Base-by-base conservation (phyloP, 2,888 invertebrate species). In the Neoscelio sp. region DNA sequence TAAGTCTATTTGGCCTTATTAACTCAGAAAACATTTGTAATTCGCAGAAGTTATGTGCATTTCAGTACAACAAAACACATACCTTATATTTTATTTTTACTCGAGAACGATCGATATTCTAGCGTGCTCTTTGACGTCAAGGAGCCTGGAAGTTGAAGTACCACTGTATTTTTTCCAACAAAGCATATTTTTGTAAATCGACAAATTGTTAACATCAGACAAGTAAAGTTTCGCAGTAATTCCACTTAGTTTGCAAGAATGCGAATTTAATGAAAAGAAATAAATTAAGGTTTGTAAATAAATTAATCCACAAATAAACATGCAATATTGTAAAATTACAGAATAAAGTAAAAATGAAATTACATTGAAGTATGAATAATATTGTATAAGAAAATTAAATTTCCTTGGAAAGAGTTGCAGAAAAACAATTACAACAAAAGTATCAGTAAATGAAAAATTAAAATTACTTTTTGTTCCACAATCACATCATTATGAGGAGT, bases 11-110 rank as follows among this genome's bases (percentile, higher is more conserved):
- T 20, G 28, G 17, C 28, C 44, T 17, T 5, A 20, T 73, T 48
- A 54, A 64, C 26, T 71, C 18, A 23, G 20, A 28, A 56, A 68
- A 46, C 44, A 64, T 56, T 76, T 60, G 35, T 58, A 28, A 12
- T 70, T 70, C 30, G 42, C 64, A 64, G 30, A 64, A 77, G 26
- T 65, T 42, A 56, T 44, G 52, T 60, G 46, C 52, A 65, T 52
- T 71, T 65, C 44, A 44, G 42, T 35, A 17, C 40, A 71, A 71
- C 58, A 50, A 71, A 71, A 44, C 52, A 38, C 60, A 78, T 65
- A 30, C 26, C 50, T 71, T 78, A 78, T 78, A 78, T 67, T 71
- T 78, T 78, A 78, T 78, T 78, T 78, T 77, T 77, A 77, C 64
- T 64, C 52, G 64, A 58, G 58, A 52, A 52, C 77, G 71, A 67